Evolutionary conservation across 2,113 vertebrate genomes (phyloP).

Genomic region (Chionis minor): DNA sequence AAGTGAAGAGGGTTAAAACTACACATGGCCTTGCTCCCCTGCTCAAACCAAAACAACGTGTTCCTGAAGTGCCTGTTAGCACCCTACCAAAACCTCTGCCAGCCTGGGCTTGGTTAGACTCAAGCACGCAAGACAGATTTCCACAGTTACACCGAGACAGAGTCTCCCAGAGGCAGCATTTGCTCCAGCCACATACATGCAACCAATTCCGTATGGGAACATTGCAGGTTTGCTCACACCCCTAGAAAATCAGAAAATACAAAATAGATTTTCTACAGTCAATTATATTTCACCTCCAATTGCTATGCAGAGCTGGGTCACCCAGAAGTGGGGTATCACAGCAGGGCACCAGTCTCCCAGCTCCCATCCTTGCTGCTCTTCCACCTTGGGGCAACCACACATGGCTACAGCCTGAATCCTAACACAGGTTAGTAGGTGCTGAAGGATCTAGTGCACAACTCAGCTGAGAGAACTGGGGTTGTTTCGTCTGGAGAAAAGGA

Average conservation of each 20-base stretch:
- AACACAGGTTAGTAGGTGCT: no score
- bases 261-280: not conserved
- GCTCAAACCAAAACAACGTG: not conserved
- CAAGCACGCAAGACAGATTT: not conserved
- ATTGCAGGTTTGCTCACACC: fast-evolving
- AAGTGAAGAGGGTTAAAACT: not conserved
- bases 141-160: not conserved
- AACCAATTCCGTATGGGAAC: not conserved
- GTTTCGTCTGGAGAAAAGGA: not conserved
- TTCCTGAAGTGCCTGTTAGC: not conserved
- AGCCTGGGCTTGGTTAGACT: not conserved
- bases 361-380: not conserved
- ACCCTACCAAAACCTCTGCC: not conserved
- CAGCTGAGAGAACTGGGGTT: not conserved
- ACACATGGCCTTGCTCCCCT: not conserved
- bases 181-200: not conserved
- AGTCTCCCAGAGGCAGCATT: not conserved
- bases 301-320: not conserved
- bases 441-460: not conserved
- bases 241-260: not conserved
- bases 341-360: not conserved
- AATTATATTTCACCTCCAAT: not conserved
- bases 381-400: not conserved
- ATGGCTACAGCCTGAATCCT: not conserved
- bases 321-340: not conserved